These are phyloP conservation scores for Misgurnus anguillicaudatus DNA, from an alignment of 2,113 vertebrate species.

Conservation along the genomic window DNA sequence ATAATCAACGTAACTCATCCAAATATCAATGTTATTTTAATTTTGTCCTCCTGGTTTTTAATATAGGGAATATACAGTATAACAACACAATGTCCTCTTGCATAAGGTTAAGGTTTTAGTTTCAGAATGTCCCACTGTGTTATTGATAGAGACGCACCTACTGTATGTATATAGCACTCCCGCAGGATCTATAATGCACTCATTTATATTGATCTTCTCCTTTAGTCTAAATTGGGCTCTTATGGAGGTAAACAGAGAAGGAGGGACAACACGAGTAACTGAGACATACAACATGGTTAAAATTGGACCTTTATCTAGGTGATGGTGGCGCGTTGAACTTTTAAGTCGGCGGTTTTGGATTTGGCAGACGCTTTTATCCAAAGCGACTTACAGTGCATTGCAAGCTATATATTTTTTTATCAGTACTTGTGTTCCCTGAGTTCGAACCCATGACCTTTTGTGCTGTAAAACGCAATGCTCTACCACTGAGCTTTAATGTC, in stretches of 20 bases:
- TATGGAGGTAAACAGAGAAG: slow-evolving; percentile 15
- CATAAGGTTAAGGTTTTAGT: neutral
- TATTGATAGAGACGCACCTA: neutral
- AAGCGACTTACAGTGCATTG: too few relatives aligned
- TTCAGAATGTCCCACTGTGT: neutral
- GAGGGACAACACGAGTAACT: neutral
- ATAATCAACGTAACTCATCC: neutral
- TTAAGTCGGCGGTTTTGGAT: too few relatives aligned
- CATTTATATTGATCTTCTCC: slow-evolving; percentile 2
- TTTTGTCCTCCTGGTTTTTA: neutral
- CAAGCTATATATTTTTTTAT: too few relatives aligned
- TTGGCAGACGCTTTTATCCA: too few relatives aligned
- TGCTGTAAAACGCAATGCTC: too few relatives aligned
- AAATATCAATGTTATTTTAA: neutral
- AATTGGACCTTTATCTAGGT: neutral
- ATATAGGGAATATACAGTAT: neutral
- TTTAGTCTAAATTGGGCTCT: slow-evolving; percentile 9
- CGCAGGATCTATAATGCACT: slow-evolving; percentile 20
- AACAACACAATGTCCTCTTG: neutral
- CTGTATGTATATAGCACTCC: slow-evolving; percentile 7
- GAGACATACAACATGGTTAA: neutral
- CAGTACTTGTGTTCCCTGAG: too few relatives aligned
- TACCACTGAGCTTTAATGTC: too few relatives aligned
- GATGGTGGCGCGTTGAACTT: neutral
- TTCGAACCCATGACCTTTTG: too few relatives aligned